A percentile compares a stretch with the other conserved stretches of the same genome.
Conservation (phyloP, 2,797 vertebrate genomes). For the Scyliorhinus canicula region DNA sequence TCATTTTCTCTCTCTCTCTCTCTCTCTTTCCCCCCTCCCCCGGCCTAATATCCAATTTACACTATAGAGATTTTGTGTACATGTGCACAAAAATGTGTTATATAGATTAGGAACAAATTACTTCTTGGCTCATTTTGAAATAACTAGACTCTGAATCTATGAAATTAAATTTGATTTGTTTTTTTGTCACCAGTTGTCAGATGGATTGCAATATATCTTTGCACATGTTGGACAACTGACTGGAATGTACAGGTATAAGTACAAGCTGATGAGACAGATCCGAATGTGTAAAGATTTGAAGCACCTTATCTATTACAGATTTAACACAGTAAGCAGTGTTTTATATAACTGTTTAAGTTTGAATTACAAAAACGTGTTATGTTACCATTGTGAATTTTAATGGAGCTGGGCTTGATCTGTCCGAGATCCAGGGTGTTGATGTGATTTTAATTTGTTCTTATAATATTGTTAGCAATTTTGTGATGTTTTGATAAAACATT, state of each 20-base stretch:
- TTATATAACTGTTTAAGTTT: neutral
- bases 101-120: neutral
- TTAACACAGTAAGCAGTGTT: slow-evolving; percentile 80
- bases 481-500: neutral
- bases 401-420: neutral
- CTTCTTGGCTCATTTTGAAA: neutral
- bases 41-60: neutral
- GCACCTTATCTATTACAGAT: slow-evolving; percentile 97
- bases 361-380: neutral
- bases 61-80: neutral
- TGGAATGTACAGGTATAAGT: slow-evolving; percentile 98
- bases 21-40: too few relatives aligned
- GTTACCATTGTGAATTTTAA: neutral
- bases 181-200: slow-evolving; percentile 69
- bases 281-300: slow-evolving; percentile 99
- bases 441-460: neutral
- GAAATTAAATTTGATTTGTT: neutral
- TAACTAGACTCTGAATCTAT: neutral
- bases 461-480: neutral
- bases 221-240: slow-evolving; percentile 97
- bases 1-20: too few relatives aligned
- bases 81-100: neutral
- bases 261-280: slow-evolving; percentile 98
- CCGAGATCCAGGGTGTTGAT: neutral
- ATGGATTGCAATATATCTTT: slow-evolving; percentile 97